Conservation (phyloP, 2,888 invertebrate genomes). For the Ommatoiulus sabulosus region DNA sequence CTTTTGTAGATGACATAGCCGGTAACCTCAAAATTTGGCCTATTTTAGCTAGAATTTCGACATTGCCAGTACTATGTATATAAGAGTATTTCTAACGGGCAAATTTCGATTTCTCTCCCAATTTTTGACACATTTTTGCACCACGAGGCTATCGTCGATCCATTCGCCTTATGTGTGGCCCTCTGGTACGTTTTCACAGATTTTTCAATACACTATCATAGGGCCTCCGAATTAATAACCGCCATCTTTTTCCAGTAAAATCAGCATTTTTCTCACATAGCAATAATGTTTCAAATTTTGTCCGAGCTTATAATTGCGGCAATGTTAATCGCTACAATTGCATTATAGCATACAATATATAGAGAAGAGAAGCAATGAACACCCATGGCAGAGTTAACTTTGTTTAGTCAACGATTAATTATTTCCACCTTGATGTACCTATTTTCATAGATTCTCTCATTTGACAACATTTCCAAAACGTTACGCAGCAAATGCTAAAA, state of each 20-base stretch:
- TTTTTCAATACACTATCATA: not conserved
- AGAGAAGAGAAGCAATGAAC: not conserved
- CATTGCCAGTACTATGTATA: not conserved
- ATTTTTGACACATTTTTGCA: conserved; percentile 21
- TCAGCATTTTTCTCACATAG: conserved; percentile 1
- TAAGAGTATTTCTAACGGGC: conserved; percentile 28
- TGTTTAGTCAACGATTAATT: not conserved
- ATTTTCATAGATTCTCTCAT: not conserved
- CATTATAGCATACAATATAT: not conserved
- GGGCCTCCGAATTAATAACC: not conserved
- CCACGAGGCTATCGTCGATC: not conserved
- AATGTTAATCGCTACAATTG: not conserved
- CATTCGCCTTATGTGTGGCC: not conserved
- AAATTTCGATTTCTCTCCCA: conserved; percentile 14
- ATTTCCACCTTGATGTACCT: conserved; percentile 7
- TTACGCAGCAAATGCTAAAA: not conserved
- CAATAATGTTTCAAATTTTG: not conserved
- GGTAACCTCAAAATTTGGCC: not conserved
- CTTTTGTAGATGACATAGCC: not conserved
- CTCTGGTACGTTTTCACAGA: not conserved
- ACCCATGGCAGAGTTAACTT: not conserved
- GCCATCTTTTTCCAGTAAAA: not conserved
- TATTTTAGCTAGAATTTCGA: not conserved
- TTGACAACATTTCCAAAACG: not conserved
- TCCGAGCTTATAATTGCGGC: not conserved